phyloP scores from a whole-genome alignment of 2,888 invertebrate genomes.

The Clivina fossor region DNA sequence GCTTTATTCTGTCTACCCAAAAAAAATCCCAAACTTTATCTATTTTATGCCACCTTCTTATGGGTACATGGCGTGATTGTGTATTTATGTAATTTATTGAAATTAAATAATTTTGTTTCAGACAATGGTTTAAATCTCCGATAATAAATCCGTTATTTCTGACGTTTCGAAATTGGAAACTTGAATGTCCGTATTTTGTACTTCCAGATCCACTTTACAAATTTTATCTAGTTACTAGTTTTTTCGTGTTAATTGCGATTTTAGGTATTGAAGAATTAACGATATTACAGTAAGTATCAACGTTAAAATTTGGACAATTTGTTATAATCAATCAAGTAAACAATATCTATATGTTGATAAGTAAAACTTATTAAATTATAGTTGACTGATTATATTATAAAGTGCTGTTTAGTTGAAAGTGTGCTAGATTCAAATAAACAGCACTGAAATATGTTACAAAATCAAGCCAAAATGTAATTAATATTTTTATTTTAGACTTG shows the following conservation, averaged over 20 bases:
- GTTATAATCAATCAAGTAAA: no score
- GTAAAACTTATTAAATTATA: no score
- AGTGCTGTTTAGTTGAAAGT: no score
- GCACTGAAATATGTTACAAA: no score
- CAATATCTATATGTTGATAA: no score
- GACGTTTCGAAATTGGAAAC: conserved; percentile 63
- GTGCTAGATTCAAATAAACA: no score
- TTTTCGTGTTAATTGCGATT: conserved; percentile 61
- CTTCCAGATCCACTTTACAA: conserved; percentile 84
- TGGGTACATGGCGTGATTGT: background rate
- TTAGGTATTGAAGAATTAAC: conserved; percentile 65
- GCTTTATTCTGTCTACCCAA: no score
- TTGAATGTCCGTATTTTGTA: conserved; percentile 72
- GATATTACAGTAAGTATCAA: conserved; percentile 56
- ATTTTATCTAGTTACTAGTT: conserved; percentile 69
- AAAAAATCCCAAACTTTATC: no score
- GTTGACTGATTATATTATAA: no score
- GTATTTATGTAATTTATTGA: conserved; percentile 12
- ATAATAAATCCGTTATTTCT: conserved; percentile 63
- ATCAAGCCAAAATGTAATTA: no score
- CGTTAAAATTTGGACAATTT: no score
- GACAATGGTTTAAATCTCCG: conserved; percentile 67
- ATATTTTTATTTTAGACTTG: conserved; percentile 43
- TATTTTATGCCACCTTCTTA: no score
- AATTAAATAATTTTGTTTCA: conserved; percentile 51